Evolutionary conservation across 2,797 vertebrate genomes (phyloP).

Genomic region (Sebastes vulpes): DNA sequence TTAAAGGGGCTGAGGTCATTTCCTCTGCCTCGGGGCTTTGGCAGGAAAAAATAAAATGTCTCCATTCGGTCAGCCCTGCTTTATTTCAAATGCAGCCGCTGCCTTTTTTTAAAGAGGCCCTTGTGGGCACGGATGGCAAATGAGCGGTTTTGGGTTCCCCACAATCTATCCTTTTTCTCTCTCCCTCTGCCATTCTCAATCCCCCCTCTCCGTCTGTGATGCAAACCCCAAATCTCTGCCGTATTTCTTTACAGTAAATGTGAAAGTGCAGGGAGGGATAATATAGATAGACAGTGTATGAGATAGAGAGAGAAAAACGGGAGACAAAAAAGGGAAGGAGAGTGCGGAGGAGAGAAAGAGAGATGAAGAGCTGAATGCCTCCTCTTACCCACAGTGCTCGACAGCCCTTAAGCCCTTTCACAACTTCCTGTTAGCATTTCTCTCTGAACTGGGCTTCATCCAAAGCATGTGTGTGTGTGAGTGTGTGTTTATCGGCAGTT

Average conservation of each 20-base stretch:
- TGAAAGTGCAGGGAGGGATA: constrained; percentile 37
- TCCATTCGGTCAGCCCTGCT: constrained; percentile 87
- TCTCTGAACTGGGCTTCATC: constrained; percentile 65
- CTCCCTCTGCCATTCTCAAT: constrained; percentile 46
- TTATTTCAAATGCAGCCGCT: constrained; percentile 86
- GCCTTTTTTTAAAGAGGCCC: constrained; percentile 76
- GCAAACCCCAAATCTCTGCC: constrained; percentile 55
- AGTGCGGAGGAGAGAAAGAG: constrained; percentile 31
- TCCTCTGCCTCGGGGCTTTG: constrained; percentile 89
- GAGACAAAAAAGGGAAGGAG: constrained; percentile 26
- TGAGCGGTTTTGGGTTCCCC: constrained; percentile 75
- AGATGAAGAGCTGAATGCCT: constrained; percentile 67
- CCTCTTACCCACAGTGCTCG: constrained; percentile 57
- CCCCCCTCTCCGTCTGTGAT: constrained; percentile 44
- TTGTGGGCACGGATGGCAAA: constrained; percentile 82
- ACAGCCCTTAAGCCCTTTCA: constrained; percentile 69
- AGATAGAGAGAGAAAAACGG: constrained; percentile 11
- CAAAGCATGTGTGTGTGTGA: constrained; percentile 42
- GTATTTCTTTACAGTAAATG: constrained; percentile 56
- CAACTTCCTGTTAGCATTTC: constrained; percentile 70
- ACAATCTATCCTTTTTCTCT: constrained; percentile 57
- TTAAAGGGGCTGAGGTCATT: constrained; percentile 89
- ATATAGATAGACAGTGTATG: constrained; percentile 27
- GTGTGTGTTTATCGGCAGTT: constrained; percentile 30
- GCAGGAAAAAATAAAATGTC: constrained; percentile 83